These are phyloP conservation scores for Andrena bucephala DNA, from an alignment of 2,888 invertebrate species.

Conservation along the genomic window DNA sequence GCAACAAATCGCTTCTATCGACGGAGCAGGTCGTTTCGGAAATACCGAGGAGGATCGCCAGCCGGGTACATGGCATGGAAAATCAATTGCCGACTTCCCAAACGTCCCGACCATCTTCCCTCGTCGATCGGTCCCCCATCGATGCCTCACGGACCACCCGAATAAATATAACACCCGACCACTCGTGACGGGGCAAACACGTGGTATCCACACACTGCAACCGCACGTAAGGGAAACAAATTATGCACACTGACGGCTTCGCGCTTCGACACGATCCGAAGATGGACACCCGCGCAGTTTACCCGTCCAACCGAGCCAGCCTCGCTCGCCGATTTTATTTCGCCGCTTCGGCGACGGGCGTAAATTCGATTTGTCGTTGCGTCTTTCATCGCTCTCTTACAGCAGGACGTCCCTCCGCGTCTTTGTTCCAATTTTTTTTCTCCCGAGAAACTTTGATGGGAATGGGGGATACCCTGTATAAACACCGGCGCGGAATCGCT, in stretches of 20 bases:
- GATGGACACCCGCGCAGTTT: slow-evolving; percentile 33
- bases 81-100: slow-evolving; percentile 70
- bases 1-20: slow-evolving; percentile 68
- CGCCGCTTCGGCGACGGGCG: not conserved
- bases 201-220: slow-evolving; percentile 54
- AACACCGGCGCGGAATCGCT: not conserved
- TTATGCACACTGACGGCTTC: slow-evolving; percentile 73
- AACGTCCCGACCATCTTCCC: slow-evolving; percentile 29
- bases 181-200: slow-evolving; percentile 53
- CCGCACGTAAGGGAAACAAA: slow-evolving; percentile 76
- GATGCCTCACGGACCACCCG: slow-evolving; percentile 47
- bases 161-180: slow-evolving; percentile 75
- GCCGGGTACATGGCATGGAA: slow-evolving; percentile 64
- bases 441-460: not conserved
- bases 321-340: slow-evolving; percentile 8
- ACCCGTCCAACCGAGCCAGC: not conserved
- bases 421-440: slow-evolving; percentile 9
- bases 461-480: not conserved
- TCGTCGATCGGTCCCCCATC: slow-evolving; percentile 12
- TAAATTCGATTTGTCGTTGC: slow-evolving; percentile 12
- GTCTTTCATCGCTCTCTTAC: slow-evolving; percentile 15
- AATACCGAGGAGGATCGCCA: slow-evolving; percentile 56
- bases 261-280: slow-evolving; percentile 55
- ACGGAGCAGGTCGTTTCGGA: slow-evolving; percentile 56
- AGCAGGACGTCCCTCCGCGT: not conserved